phyloP scores from a whole-genome alignment of 2,113 vertebrate species.

The Gymnogyps californianus region DNA sequence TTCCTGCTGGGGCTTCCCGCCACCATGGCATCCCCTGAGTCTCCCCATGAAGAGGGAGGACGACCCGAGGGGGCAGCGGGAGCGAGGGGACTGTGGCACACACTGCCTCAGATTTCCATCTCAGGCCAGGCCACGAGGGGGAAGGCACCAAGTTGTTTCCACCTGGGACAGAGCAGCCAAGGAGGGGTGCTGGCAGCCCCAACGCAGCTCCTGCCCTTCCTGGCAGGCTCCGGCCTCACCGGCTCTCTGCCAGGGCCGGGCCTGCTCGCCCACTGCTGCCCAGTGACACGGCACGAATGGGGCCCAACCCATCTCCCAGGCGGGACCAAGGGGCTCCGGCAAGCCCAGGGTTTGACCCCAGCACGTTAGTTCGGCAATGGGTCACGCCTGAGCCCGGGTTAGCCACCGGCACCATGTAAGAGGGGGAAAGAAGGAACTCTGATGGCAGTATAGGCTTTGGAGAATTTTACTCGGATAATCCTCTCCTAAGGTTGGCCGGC shows the following conservation, averaged over 20 bases:
- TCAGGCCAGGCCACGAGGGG: not conserved
- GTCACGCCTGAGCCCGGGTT: fast-evolving
- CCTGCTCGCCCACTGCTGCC: too few species aligned
- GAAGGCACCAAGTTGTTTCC: not conserved
- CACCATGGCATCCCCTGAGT: not conserved
- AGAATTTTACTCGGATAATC: not conserved
- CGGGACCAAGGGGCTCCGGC: fast-evolving
- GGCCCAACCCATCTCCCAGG: fast-evolving
- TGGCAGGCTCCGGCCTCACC: fast-evolving
- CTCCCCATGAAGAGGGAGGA: fast-evolving
- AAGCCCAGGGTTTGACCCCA: not conserved
- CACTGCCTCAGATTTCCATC: fast-evolving
- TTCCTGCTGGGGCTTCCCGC: not conserved
- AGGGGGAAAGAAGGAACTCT: not conserved
- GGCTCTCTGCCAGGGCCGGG: not conserved
- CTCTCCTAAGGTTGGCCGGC: not conserved
- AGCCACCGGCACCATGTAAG: fast-evolving
- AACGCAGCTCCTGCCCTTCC: fast-evolving
- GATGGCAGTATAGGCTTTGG: not conserved
- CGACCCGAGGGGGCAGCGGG: fast-evolving
- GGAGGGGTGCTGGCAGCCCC: fast-evolving
- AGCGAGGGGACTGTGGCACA: fast-evolving
- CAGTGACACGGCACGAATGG: fast-evolving
- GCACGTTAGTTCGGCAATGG: fast-evolving
- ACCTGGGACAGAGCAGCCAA: not conserved